Evolutionary conservation across 2,797 vertebrate species (phyloP).

Genomic region (Ptychobarbus kaznakovi): DNA sequence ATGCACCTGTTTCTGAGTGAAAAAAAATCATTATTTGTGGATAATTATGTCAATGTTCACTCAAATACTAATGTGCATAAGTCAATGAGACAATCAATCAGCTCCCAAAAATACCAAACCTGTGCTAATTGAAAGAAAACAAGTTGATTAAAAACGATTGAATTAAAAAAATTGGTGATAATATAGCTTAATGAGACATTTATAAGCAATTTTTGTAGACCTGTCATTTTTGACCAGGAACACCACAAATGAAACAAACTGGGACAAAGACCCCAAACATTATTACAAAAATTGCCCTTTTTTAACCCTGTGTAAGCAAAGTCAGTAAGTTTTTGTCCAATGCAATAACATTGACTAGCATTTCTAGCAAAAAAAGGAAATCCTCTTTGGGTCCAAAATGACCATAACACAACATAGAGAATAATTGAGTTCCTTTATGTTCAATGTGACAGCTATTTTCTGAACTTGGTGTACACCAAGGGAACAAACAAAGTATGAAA

Average conservation of each 20-base stretch:
- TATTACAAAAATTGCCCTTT: background rate
- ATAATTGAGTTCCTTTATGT: background rate
- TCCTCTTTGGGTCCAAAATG: background rate
- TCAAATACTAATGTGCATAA: background rate
- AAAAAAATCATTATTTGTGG: background rate
- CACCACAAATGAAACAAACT: too few species aligned
- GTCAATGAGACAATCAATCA: background rate
- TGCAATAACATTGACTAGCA: background rate
- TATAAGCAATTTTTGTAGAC: background rate
- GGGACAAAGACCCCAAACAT: background rate
- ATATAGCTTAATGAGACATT: background rate
- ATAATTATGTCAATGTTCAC: background rate
- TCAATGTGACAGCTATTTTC: background rate
- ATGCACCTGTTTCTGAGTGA: background rate
- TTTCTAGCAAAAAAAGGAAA: background rate
- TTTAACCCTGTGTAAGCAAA: background rate
- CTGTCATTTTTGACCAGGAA: too few species aligned
- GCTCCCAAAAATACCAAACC: background rate
- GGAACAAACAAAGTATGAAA: background rate
- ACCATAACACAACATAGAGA: background rate
- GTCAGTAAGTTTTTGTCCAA: background rate
- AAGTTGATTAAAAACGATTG: background rate
- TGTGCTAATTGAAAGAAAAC: background rate
- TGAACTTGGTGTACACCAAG: background rate
- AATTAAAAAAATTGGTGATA: too few species aligned